These are phyloP conservation scores for Pundamilia nyererei DNA, from an alignment of 2,113 vertebrate genomes.

Conservation along the genomic window DNA sequence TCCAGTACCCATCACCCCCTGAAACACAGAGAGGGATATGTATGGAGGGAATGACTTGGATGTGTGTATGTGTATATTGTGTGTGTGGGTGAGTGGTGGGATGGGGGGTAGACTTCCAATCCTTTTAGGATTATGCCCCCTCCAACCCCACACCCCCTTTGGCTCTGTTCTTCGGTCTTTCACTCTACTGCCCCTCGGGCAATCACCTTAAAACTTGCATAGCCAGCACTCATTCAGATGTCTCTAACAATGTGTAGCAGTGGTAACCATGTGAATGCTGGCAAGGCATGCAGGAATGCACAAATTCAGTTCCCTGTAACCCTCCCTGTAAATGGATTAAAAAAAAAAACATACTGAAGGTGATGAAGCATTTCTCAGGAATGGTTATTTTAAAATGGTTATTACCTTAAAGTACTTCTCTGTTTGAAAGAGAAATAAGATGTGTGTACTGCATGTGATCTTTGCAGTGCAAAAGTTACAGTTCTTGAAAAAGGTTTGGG, in stretches of 20 bases:
- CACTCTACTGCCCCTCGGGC: constrained; percentile 84
- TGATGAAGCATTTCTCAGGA: constrained; percentile 15
- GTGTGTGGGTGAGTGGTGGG: constrained; percentile 16
- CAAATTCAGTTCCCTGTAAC: constrained; percentile 80
- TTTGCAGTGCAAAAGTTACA: background rate
- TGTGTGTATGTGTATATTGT: constrained; percentile 2
- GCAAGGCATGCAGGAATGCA: constrained; percentile 89
- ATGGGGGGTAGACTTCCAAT: constrained; percentile 63
- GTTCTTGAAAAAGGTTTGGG: background rate
- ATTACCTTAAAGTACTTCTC: background rate
- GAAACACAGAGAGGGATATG: constrained; percentile 10
- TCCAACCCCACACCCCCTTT: background rate
- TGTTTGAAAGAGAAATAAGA: background rate
- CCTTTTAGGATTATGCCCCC: constrained; percentile 69
- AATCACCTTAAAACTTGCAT: constrained; percentile 89
- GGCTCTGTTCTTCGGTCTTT: constrained; percentile 77
- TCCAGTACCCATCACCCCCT: constrained; percentile 51
- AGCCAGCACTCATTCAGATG: constrained; percentile 91
- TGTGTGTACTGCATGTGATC: background rate
- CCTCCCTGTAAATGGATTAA: constrained; percentile 52
- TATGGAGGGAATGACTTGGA: constrained; percentile 20
- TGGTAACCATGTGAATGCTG: constrained; percentile 94
- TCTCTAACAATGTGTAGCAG: constrained; percentile 85
- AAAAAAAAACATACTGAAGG: background rate
- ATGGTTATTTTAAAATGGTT: background rate